Conservation (phyloP, 1,140 invertebrate species). For the Drosophila nikananu region DNA sequence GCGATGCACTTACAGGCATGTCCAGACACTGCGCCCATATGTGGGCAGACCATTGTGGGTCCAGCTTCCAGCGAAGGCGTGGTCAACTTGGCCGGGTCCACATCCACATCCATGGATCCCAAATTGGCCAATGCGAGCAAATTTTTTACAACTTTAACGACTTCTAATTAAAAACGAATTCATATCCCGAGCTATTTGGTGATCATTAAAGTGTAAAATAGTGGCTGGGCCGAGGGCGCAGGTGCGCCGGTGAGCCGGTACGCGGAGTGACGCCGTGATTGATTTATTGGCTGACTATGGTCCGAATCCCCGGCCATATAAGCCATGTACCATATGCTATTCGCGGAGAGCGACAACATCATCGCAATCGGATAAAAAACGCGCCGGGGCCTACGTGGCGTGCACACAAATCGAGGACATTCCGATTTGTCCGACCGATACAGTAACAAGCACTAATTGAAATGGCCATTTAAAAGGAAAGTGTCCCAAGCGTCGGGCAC, state of each 20-base stretch:
- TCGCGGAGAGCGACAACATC: slow-evolving; percentile 38
- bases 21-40: slow-evolving; percentile 16
- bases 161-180: slow-evolving; percentile 82
- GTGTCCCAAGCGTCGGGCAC: slow-evolving; percentile 69
- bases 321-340: slow-evolving; percentile 21
- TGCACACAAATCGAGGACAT: slow-evolving; percentile 74
- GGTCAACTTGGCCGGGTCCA: slow-evolving; percentile 23
- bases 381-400: slow-evolving; percentile 55
- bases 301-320: slow-evolving; percentile 47
- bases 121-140: slow-evolving; percentile 66
- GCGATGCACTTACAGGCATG: slow-evolving; percentile 28
- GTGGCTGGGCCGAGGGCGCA: slow-evolving; percentile 26
- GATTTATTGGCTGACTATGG: slow-evolving; percentile 72
- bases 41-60: slow-evolving; percentile 16
- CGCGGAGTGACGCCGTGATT: slow-evolving; percentile 68
- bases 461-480: slow-evolving; percentile 77
- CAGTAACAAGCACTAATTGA: slow-evolving; percentile 79
- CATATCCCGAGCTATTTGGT: slow-evolving; percentile 73
- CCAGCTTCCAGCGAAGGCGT: slow-evolving; percentile 19
- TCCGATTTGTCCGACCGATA: slow-evolving; percentile 58
- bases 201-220: slow-evolving; percentile 83
- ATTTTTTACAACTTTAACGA: slow-evolving; percentile 81
- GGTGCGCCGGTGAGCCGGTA: slow-evolving; percentile 9
- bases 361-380: slow-evolving; percentile 58
- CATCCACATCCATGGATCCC: slow-evolving; percentile 15